These are phyloP conservation scores for Scaptomyza hsui DNA, from an alignment of 1,140 invertebrate species.

Conservation along the genomic window DNA sequence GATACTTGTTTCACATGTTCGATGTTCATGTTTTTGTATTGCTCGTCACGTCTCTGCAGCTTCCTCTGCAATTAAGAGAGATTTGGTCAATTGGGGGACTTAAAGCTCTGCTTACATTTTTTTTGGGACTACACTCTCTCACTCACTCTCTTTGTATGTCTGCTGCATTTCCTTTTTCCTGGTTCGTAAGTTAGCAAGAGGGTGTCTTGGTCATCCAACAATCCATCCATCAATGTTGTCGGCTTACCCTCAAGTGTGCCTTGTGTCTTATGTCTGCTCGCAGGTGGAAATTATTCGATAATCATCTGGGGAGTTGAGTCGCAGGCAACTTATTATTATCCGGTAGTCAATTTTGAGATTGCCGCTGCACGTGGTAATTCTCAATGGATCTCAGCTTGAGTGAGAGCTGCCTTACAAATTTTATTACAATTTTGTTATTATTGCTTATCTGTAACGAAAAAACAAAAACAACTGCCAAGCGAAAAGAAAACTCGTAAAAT, in stretches of 20 bases:
- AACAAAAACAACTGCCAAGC: constrained; percentile 22
- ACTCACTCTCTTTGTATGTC: constrained; percentile 27
- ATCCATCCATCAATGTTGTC: constrained; percentile 58
- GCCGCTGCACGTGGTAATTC: constrained; percentile 50
- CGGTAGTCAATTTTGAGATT: constrained; percentile 70
- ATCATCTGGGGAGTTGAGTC: constrained; percentile 63
- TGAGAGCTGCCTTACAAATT: constrained; percentile 37
- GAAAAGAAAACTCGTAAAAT: constrained; percentile 50
- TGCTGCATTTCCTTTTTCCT: constrained; percentile 49
- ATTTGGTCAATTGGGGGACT: constrained; percentile 20
- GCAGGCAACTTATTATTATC: constrained; percentile 39
- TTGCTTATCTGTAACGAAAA: constrained; percentile 37
- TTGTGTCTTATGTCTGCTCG: neutral
- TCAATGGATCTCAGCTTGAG: constrained; percentile 41
- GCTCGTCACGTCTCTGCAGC: constrained; percentile 58
- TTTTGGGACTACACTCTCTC: neutral
- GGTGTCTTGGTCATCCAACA: constrained; percentile 36
- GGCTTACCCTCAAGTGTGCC: constrained; percentile 22
- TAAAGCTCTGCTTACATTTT: constrained; percentile 15
- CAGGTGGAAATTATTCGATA: constrained; percentile 59
- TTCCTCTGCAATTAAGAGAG: constrained; percentile 65
- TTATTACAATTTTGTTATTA: constrained; percentile 60
- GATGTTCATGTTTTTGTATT: constrained; percentile 34
- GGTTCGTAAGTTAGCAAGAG: neutral
- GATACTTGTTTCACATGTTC: constrained; percentile 42